These are phyloP conservation scores for Rattus rattus DNA, from an alignment of 2,113 vertebrate species.

Conservation along the genomic window DNA sequence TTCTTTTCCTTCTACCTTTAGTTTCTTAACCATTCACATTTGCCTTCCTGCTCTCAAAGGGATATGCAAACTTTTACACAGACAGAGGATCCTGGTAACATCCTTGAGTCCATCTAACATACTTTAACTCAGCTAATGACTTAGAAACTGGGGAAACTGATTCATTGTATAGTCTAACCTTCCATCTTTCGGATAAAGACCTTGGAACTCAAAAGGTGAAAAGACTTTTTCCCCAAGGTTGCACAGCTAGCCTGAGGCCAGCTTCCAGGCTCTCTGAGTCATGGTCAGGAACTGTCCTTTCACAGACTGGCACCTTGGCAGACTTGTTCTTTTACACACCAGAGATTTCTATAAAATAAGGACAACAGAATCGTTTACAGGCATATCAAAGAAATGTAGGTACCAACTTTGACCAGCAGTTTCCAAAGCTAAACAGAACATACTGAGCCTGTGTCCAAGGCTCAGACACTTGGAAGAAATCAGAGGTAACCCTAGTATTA, in stretches of 20 bases:
- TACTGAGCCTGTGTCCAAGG: background rate
- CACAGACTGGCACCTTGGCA: background rate
- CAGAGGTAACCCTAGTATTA: background rate
- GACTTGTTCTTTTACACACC: background rate
- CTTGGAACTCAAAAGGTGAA: background rate
- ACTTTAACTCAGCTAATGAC: background rate
- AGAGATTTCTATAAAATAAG: background rate
- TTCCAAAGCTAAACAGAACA: conserved; percentile 5
- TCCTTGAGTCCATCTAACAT: background rate
- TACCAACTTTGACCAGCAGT: background rate
- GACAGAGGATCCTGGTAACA: background rate
- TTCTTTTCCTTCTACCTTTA: background rate
- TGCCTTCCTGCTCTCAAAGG: background rate
- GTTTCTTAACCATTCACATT: background rate
- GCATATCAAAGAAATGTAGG: background rate
- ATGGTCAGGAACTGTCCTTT: background rate
- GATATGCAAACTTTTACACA: background rate
- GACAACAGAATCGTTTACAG: background rate
- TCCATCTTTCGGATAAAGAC: background rate
- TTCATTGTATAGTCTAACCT: background rate
- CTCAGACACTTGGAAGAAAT: background rate
- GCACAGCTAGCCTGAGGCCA: background rate
- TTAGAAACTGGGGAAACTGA: background rate
- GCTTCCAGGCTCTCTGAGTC: background rate
- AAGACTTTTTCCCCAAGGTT: background rate